Percentiles rank a stretch among this genome's conserved stretches.
phyloP scores from a whole-genome alignment of 2,797 vertebrate genomes.

The Malacoraja senta region DNA sequence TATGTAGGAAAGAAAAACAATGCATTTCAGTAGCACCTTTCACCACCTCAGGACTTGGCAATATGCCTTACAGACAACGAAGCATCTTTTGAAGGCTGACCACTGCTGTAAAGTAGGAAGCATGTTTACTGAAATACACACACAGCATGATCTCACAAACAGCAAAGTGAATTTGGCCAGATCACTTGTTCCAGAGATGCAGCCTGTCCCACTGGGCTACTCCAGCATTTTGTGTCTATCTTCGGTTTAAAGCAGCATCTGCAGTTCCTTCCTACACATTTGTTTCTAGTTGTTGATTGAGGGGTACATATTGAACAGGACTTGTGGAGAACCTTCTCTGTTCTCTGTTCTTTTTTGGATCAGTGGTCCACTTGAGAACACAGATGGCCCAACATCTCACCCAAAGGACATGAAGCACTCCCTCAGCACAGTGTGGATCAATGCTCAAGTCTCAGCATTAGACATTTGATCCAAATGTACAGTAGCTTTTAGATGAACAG shows the following conservation, averaged over 20 bases:
- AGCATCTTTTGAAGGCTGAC: neutral
- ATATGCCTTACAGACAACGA: neutral
- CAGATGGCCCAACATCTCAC: too few species aligned
- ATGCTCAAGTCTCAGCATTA: neutral
- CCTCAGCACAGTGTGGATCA: neutral
- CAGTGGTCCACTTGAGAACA: neutral
- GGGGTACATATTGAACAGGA: neutral
- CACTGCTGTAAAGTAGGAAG: neutral
- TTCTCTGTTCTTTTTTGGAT: neutral
- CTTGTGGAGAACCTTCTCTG: neutral
- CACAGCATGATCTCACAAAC: neutral
- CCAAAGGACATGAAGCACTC: neutral
- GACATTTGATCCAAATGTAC: neutral
- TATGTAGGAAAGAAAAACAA: neutral
- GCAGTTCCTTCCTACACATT: too few species aligned
- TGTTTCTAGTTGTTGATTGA: neutral
- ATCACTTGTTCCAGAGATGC: neutral
- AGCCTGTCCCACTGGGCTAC: too few species aligned
- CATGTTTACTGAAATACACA: neutral
- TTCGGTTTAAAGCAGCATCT: too few species aligned
- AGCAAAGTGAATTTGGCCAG: too few species aligned
- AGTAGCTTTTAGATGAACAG: neutral
- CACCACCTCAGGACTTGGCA: neutral
- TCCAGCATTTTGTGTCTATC: too few species aligned
- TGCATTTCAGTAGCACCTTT: neutral